phyloP scores from a whole-genome alignment of 2,888 invertebrate genomes.

The Pelosia muscerda region DNA sequence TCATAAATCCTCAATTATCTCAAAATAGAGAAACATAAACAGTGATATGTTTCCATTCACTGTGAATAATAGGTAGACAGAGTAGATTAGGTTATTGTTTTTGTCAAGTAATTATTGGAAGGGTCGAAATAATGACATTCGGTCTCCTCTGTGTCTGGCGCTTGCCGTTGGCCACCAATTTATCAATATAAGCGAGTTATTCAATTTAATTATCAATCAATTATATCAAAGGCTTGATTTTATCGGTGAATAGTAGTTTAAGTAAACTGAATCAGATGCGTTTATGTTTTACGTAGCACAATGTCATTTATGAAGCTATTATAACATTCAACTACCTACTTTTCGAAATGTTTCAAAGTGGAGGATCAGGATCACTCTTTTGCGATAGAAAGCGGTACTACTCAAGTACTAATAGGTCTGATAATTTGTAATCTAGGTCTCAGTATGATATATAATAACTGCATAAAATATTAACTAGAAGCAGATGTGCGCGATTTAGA shows the following conservation, averaged over 20 bases:
- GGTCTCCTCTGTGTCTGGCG: slow-evolving; percentile 11
- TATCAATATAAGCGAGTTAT: neutral
- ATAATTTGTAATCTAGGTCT: no score
- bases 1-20: slow-evolving; percentile 9
- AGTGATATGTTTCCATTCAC: neutral
- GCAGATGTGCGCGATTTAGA: no score
- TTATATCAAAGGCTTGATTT: neutral
- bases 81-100: neutral
- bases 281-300: no score
- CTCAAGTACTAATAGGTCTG: no score
- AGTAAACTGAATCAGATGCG: neutral
- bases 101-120: neutral
- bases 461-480: no score
- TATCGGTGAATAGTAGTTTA: neutral
- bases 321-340: no score
- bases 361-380: no score
- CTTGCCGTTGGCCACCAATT: neutral
- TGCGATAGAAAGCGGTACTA: no score
- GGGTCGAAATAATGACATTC: neutral
- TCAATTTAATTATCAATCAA: no score
- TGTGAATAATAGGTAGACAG: neutral
- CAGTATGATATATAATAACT: no score
- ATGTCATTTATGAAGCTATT: no score
- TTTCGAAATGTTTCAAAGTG: no score
- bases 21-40: slow-evolving; percentile 11